Base-by-base conservation (phyloP, 2,113 vertebrate species). In the Prunella himalayana region DNA sequence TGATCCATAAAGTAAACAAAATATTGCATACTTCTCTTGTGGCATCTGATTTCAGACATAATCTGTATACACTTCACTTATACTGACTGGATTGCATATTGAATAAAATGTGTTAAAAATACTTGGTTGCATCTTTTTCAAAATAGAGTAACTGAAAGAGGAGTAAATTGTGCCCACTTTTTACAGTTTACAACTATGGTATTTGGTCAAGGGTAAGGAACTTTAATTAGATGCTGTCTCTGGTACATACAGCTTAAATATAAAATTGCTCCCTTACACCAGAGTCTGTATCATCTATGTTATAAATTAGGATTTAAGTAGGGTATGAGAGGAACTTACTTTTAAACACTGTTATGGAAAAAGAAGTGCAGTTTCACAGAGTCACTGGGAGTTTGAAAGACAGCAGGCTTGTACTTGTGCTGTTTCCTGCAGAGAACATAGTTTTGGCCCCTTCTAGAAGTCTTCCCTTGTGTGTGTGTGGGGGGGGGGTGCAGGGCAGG, bases 401-500 rank as follows among this genome's bases (percentile, higher is more conserved):
- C 5, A 92, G 27, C 4, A 75, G 5, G 2, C 5, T 75, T 22
- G 4, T 47, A 8, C 5, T 68, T 64, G 9, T 41, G 28, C 2
- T 54, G 10, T 33, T 85, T 85, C 54, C 50, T 69, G 8, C 16
- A 59, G 15, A 33, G 9, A 84, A 49, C 3, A 14, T 7, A 37
- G 6, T 81, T 73, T 45, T 53, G 11, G 3, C 27, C 3, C 7
- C 17, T 66, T 87, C 15, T 57, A 65, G 11, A 1, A 71, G 5
- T 15, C 1, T 27, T 53, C 7, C 12, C 5, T 30, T 25, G 27
- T 5, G 20, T 21, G 31, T n/a, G 54, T 15, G 17, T 12, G 9
- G 2, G 4, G 13, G 3, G 6, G 3, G 12, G 0, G 37, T 37
- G 37, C 37, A 37, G 8, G 15, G 14, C 5, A 7, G 11, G 9